phyloP scores from a whole-genome alignment of 2,888 invertebrate genomes.

The Lasioglossum pauxillum region DNA sequence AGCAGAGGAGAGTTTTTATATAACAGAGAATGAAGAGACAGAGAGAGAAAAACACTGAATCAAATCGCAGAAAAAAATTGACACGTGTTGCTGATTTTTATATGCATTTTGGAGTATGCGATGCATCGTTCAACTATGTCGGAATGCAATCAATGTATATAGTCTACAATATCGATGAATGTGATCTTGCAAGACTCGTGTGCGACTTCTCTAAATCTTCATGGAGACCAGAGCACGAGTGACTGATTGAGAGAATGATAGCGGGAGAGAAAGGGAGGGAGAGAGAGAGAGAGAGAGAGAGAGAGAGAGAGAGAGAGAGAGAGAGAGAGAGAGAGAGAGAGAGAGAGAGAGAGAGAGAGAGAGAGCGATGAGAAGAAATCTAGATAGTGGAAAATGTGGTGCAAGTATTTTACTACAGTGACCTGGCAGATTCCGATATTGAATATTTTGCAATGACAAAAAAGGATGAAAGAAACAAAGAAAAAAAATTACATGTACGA shows the following conservation, averaged over 20 bases:
- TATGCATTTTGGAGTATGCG: constrained; percentile 39
- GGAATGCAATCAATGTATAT: constrained; percentile 12
- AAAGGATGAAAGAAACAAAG: neutral
- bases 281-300: constrained; percentile 1
- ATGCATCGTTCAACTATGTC: constrained; percentile 29
- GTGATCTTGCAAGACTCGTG: constrained; percentile 31
- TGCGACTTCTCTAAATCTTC: constrained; percentile 23
- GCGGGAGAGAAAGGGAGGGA: neutral
- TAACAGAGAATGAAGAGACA: neutral
- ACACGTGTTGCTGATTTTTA: constrained; percentile 37
- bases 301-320: neutral
- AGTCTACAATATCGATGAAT: constrained; percentile 38
- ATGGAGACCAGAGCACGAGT: neutral
- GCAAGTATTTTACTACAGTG: constrained; percentile 62
- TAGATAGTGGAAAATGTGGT: constrained; percentile 37
- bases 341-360: neutral
- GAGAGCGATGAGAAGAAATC: neutral
- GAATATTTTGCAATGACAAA: constrained; percentile 48
- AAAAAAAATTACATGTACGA: constrained; percentile 21
- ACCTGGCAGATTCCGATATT: constrained; percentile 69
- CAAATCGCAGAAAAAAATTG: constrained; percentile 25
- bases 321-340: constrained; percentile 3
- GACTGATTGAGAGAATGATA: constrained; percentile 22
- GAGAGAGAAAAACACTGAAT: neutral
- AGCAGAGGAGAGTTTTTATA: neutral